phyloP scores from a whole-genome alignment of 2,797 vertebrate genomes.

The Chelonia mydas region DNA sequence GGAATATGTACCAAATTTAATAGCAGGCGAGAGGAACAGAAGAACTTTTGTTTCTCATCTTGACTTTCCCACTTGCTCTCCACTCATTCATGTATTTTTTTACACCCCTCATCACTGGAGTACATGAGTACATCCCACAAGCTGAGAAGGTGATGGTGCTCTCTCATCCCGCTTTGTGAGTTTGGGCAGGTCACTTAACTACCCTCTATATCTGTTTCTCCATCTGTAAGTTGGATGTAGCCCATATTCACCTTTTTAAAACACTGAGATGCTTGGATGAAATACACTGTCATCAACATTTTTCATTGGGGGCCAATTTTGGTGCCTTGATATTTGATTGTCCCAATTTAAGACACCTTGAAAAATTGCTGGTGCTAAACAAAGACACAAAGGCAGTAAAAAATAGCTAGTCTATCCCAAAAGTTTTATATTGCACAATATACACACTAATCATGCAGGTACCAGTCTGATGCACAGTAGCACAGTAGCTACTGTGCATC shows the following conservation, averaged over 20 bases:
- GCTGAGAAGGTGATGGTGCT: too few species aligned
- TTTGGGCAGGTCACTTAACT: fast-evolving
- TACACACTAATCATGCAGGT: not conserved
- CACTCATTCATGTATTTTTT: not conserved
- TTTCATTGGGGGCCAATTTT: fast-evolving
- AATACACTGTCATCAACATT: not conserved
- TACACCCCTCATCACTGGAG: not conserved
- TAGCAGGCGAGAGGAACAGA: not conserved
- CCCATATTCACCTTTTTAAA: not conserved
- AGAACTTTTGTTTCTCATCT: not conserved
- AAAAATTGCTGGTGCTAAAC: not conserved
- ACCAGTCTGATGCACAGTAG: not conserved
- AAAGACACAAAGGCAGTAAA: not conserved
- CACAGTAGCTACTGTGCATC: fast-evolving
- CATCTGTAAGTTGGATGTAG: not conserved
- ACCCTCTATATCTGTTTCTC: not conserved
- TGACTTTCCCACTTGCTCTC: not conserved
- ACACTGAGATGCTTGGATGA: not conserved
- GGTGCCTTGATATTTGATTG: fast-evolving
- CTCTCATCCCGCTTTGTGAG: not conserved
- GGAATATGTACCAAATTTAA: not conserved
- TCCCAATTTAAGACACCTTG: not conserved
- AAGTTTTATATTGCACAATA: not conserved
- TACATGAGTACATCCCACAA: not conserved
- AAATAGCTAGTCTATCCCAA: not conserved